Evolutionary conservation across 23 tunicate genomes (phyloP).

Genomic region (Styela plicata): DNA sequence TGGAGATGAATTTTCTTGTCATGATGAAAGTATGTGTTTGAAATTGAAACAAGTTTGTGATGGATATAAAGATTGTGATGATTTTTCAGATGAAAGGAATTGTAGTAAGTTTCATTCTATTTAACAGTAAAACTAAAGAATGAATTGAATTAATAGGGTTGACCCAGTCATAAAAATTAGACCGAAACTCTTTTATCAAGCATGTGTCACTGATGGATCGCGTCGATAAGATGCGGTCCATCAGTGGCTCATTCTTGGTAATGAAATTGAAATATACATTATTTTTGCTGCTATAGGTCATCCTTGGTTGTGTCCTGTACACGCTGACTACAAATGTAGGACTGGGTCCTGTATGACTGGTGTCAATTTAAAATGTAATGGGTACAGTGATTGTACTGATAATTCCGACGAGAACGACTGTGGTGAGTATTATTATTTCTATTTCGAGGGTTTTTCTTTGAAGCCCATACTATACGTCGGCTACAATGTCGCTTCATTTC

Average conservation of each 20-base stretch:
- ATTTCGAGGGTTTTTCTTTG: too few relatives aligned
- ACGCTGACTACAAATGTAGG: conserved; percentile 15
- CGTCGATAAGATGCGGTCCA: too few relatives aligned
- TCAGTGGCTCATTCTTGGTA: too few relatives aligned
- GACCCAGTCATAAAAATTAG: too few relatives aligned
- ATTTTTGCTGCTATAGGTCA: too few relatives aligned
- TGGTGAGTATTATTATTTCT: conserved; percentile 12
- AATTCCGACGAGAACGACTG: conserved; percentile 27
- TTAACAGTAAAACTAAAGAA: background rate
- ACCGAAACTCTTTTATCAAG: too few relatives aligned
- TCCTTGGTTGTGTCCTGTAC: conserved; percentile 31
- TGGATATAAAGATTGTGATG: conserved; percentile 45
- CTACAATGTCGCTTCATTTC: too few relatives aligned
- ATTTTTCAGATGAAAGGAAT: conserved; percentile 40
- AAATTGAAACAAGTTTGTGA: conserved; percentile 34
- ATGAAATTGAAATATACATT: too few relatives aligned
- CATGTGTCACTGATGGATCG: too few relatives aligned
- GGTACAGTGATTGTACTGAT: conserved; percentile 21
- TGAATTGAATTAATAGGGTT: background rate
- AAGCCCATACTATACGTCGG: too few relatives aligned
- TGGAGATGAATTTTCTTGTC: conserved; percentile 35
- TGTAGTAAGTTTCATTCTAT: conserved; percentile 34
- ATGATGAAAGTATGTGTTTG: conserved; percentile 33
- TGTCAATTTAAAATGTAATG: conserved; percentile 32
- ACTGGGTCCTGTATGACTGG: conserved; percentile 30